Evolutionary conservation across 2,888 invertebrate genomes (phyloP).

Genomic region (Glyphotaelius pellucidus): DNA sequence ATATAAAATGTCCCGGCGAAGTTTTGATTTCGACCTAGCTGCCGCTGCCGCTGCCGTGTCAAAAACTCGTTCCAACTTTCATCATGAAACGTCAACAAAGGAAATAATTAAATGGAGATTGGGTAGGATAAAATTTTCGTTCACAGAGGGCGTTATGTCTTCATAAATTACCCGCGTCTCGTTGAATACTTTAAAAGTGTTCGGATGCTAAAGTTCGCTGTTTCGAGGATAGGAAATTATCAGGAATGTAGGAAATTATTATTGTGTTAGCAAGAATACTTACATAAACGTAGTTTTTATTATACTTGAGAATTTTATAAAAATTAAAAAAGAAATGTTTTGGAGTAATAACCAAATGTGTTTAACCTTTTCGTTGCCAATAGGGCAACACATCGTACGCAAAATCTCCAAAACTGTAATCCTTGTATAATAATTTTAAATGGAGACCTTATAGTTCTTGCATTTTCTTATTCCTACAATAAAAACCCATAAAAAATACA

Average conservation of each 20-base stretch:
- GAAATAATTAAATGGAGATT: conserved; percentile 44
- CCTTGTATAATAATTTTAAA: too few species aligned
- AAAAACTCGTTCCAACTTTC: conserved; percentile 3
- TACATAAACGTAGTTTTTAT: too few species aligned
- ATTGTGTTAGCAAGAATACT: not conserved
- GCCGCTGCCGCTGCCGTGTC: conserved; percentile 6
- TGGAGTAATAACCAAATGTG: too few species aligned
- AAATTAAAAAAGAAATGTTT: too few species aligned
- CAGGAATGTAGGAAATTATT: not conserved
- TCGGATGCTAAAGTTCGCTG: not conserved
- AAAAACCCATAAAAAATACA: too few species aligned
- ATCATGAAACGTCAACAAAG: conserved; percentile 33
- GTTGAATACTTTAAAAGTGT: not conserved
- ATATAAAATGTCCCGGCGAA: not conserved
- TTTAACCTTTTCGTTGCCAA: too few species aligned
- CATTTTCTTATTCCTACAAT: too few species aligned
- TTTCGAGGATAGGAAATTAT: not conserved
- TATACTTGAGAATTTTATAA: too few species aligned
- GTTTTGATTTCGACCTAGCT: not conserved
- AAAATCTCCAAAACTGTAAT: too few species aligned
- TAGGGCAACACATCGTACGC: too few species aligned
- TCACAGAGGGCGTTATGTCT: conserved; percentile 14
- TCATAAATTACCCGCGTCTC: conserved; percentile 12
- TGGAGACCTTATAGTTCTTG: too few species aligned
- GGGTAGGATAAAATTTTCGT: conserved; percentile 15